Evolutionary conservation across 2,113 vertebrate species (phyloP), one percentile per base, ranked within the genome.

Genomic region (Drymodes brunneopygia): DNA sequence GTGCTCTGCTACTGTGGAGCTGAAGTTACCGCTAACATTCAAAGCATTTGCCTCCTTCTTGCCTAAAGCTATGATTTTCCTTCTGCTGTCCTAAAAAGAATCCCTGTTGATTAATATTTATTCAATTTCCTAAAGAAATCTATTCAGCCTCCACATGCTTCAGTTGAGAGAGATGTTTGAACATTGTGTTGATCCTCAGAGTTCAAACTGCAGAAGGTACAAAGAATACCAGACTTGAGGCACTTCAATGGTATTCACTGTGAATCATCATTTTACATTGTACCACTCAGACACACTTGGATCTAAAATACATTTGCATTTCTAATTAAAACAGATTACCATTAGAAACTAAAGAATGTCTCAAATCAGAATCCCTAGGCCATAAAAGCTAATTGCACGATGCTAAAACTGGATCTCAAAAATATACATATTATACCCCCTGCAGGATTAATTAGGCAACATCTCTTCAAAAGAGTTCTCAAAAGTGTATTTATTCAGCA

Each of bases 371-470:
- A 88, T 93, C 94, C 82, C 94, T 56, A 83, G 92, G 93, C 95
- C 87, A 96, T 95, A 67, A 94, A 94, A 94, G 82, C 94, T 94
- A 97, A 97, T 88, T 96, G 94, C 86, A 90, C 0, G 67, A 96
- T 96, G 94, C 88, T 95, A 94, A 97, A 97, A 96, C 90, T 95
- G 86, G 88, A 83, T 92, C 93, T 93, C 75, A 97, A 91, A 92
- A 90, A 94, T 90, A 95, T 81, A 96, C 93, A 84, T 92, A 94
- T 95, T 97, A 97, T 96, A 96, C 95, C 93, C 94, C 94, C 96
- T 96, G 93, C 93, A 96, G 94, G 93, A 97, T 93, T 96, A 96
- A 96, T 95, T 96, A 97, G 83, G 95, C 90, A 96, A 92, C 88
- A 78, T 83, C 94, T 96, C 92, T 95, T 95, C 93, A 86, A 94